phyloP scores from a whole-genome alignment of 1,140 invertebrate species.

The Protaetia brevitarsis region DNA sequence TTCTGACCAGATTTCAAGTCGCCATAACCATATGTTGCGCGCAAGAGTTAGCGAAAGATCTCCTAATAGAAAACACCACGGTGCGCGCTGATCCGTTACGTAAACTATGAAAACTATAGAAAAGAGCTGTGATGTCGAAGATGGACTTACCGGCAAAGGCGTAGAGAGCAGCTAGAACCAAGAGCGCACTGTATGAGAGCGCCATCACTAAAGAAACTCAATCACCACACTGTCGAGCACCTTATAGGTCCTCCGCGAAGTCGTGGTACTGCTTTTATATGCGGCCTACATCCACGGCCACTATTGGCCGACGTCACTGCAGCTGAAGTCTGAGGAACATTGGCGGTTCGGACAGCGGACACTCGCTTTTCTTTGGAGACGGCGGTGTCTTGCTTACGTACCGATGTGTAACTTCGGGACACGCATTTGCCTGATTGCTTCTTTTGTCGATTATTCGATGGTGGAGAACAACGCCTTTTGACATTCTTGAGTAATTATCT shows the following conservation, averaged over 20 bases:
- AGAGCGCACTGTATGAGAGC: slow-evolving; percentile 39
- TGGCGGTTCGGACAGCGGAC: slow-evolving; percentile 28
- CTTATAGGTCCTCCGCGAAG: slow-evolving; percentile 42
- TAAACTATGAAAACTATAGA: background rate
- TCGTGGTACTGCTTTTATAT: slow-evolving; percentile 45
- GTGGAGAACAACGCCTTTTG: too few relatives aligned
- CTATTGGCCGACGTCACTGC: slow-evolving; percentile 44
- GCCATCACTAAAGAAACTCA: slow-evolving; percentile 44
- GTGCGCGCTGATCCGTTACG: too few relatives aligned
- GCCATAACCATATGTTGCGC: background rate
- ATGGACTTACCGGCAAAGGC: slow-evolving; percentile 42
- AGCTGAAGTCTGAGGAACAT: slow-evolving; percentile 34
- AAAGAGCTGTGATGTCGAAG: background rate
- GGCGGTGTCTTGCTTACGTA: slow-evolving; percentile 3
- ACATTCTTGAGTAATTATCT: too few relatives aligned
- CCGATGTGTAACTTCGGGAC: background rate
- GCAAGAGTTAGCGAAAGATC: slow-evolving; percentile 3
- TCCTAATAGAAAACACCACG: too few relatives aligned
- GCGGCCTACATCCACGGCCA: slow-evolving; percentile 46
- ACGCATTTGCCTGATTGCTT: too few relatives aligned
- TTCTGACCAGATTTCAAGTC: too few relatives aligned
- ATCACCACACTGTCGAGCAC: slow-evolving; percentile 39
- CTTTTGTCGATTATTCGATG: too few relatives aligned
- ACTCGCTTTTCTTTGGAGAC: slow-evolving; percentile 30
- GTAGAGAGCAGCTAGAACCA: slow-evolving; percentile 38